Evolutionary conservation across 2,888 invertebrate species (phyloP), one percentile per base, ranked within the genome.

Genomic region (Scaptomyza caliginosa): DNA sequence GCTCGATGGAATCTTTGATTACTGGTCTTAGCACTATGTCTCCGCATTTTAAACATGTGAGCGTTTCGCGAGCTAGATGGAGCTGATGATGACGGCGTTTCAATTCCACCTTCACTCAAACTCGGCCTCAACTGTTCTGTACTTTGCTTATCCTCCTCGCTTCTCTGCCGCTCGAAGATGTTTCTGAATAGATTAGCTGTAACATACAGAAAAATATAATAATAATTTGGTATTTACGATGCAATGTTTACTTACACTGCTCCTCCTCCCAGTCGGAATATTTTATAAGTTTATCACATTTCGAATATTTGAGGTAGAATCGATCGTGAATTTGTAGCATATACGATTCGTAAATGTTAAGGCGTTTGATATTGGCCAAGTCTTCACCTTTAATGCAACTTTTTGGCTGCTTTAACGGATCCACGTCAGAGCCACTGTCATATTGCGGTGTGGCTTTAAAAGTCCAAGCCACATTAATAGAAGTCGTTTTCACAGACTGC

Each of bases 261-360:
- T 94, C 94, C 75, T 93, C 93, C 55, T 93, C 93, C 97, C 97
- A 98, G 72, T 95, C 95, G 69, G 95, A 94, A 88, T 95, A 95
- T 73, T 94, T 95, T 56, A 96, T 90, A 64, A 96, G 93, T 30
- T 93, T 93, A 92, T 98, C 98, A 76, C 94, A 93, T 8, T 95
- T 93, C 62, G 94, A 94, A 77, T 97, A 93, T 58, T 94, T 94
- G 88, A 98, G 94, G 91, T 96, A 95, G 91, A 95, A 96, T 67
- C 97, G 94, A 91, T 98, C 98, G 55, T 97, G 96, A 40, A 98
- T 95, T 92, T 98, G 97, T 76, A 97, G 93, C 74, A 96, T 96
- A 90, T 96, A 96, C 38, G 96, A 95, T 90, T 96, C 96, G 86
- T 97, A 96, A 57, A 96, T 95, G 88, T 97, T 97, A 68, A 98